Percentiles rank a stretch among this genome's conserved stretches.
phyloP scores from a whole-genome alignment of 1,140 invertebrate species.

The Sinella curviseta region DNA sequence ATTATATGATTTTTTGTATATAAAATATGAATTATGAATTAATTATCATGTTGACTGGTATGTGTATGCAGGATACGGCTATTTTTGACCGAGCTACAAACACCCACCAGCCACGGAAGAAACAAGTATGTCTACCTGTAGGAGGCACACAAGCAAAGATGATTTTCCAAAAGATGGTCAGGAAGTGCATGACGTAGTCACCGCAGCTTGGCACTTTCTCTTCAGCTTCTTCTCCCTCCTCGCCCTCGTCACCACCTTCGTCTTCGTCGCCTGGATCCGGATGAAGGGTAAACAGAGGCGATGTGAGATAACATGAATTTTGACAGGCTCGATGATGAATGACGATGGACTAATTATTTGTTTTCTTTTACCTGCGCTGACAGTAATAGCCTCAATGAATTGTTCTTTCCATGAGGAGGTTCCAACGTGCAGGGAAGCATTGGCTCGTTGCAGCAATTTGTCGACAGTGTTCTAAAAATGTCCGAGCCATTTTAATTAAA shows the following conservation, averaged over 20 bases:
- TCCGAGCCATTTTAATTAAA: not conserved
- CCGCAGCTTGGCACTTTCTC: conserved; percentile 72
- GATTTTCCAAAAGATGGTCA: conserved; percentile 97
- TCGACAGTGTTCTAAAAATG: conserved; percentile 86
- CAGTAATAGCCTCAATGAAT: conserved; percentile 92
- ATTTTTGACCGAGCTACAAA: too few relatives aligned
- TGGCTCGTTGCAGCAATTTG: conserved; percentile 93
- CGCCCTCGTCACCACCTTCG: conserved; percentile 62
- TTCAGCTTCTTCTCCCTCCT: conserved; percentile 59
- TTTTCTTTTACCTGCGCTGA: conserved; percentile 73
- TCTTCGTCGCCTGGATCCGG: conserved; percentile 53
- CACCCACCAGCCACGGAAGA: too few relatives aligned
- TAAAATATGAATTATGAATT: too few relatives aligned
- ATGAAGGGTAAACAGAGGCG: not conserved
- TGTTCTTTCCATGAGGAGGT: conserved; percentile 98
- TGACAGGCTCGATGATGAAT: too few relatives aligned
- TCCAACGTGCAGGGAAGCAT: conserved; percentile 88
- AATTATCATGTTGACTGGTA: too few relatives aligned
- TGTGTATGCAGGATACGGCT: too few relatives aligned
- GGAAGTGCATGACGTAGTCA: conserved; percentile 93
- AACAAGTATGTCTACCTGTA: conserved; percentile 69
- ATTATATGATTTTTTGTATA: too few relatives aligned
- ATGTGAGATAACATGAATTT: too few relatives aligned
- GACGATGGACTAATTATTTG: too few relatives aligned
- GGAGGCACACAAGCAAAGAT: conserved; percentile 96